These are phyloP conservation scores for Thalassophryne amazonica DNA, from an alignment of 2,797 vertebrate genomes.

Conservation along the genomic window DNA sequence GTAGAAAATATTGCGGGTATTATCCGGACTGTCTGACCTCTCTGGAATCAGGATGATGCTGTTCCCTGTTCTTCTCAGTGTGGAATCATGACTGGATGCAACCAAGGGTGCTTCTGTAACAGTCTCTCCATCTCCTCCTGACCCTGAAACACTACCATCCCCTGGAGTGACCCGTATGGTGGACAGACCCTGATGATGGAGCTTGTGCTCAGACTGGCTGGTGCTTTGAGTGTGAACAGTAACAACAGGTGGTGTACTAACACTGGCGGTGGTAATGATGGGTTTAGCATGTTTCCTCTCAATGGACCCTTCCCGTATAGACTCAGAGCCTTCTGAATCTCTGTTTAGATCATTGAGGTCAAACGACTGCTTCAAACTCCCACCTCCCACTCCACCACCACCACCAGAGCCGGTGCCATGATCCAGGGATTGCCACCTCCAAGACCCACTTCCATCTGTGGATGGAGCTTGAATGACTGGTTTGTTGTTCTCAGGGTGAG, in stretches of 20 bases:
- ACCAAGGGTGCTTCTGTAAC: constrained; percentile 86
- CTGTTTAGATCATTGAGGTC: constrained; percentile 95
- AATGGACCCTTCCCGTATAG: constrained; percentile 84
- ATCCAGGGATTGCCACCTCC: constrained; percentile 95
- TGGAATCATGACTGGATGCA: constrained; percentile 91
- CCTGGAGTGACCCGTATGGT: constrained; percentile 94
- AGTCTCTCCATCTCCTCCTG: constrained; percentile 62
- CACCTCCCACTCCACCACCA: constrained; percentile 46
- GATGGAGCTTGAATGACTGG: constrained; percentile 89
- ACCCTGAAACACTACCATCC: constrained; percentile 74
- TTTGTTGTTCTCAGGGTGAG: constrained; percentile 90
- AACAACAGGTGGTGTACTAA: constrained; percentile 59
- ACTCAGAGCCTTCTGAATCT: constrained; percentile 92
- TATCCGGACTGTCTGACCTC: constrained; percentile 91
- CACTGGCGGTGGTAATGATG: constrained; percentile 44
- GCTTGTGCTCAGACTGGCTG: constrained; percentile 76
- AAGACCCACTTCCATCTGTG: constrained; percentile 89
- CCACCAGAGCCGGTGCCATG: constrained; percentile 43
- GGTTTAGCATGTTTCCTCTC: constrained; percentile 86
- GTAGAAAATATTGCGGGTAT: constrained; percentile 96
- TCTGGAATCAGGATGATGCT: constrained; percentile 95
- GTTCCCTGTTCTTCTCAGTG: constrained; percentile 87
- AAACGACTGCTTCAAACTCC: constrained; percentile 84
- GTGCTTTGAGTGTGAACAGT: constrained; percentile 74
- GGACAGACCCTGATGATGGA: constrained; percentile 81